phyloP scores from a whole-genome alignment of 2,888 invertebrate species.

The Xylota sylvarum region DNA sequence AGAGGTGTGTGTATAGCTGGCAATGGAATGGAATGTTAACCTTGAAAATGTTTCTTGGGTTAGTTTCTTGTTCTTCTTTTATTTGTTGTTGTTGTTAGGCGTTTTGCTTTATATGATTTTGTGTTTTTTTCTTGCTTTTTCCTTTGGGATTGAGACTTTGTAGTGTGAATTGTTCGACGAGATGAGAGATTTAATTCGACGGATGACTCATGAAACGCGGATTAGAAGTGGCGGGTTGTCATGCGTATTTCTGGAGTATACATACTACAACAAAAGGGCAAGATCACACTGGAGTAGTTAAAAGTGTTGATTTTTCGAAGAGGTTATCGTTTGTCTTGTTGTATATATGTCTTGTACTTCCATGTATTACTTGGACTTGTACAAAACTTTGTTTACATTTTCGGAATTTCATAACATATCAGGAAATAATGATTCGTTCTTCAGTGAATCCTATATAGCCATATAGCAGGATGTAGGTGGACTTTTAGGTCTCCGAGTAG shows the following conservation, averaged over 20 bases:
- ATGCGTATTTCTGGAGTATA: background rate
- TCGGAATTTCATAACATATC: too few species aligned
- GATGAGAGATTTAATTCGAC: slow-evolving; percentile 31
- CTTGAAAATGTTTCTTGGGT: slow-evolving; percentile 67
- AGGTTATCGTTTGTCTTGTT: too few species aligned
- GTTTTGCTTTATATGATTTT: slow-evolving; percentile 1
- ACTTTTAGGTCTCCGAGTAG: too few species aligned
- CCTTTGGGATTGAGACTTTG: slow-evolving; percentile 35
- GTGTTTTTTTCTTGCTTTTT: slow-evolving; percentile 7
- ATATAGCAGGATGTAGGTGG: too few species aligned
- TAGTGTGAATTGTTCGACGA: slow-evolving; percentile 24
- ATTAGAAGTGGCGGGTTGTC: slow-evolving; percentile 33
- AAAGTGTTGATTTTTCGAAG: too few species aligned
- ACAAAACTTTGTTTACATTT: too few species aligned
- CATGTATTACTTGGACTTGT: too few species aligned
- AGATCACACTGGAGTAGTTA: too few species aligned
- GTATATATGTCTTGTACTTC: too few species aligned
- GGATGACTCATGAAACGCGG: slow-evolving; percentile 41
- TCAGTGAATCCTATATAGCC: too few species aligned
- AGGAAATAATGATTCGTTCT: too few species aligned
- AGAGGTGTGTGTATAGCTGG: slow-evolving; percentile 61
- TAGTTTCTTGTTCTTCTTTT: slow-evolving; percentile 13
- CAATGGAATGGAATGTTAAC: slow-evolving; percentile 69
- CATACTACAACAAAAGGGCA: background rate
- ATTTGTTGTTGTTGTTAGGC: background rate